Base-by-base conservation (phyloP, 2,113 vertebrate species). In the Cnemophilus loriae region DNA sequence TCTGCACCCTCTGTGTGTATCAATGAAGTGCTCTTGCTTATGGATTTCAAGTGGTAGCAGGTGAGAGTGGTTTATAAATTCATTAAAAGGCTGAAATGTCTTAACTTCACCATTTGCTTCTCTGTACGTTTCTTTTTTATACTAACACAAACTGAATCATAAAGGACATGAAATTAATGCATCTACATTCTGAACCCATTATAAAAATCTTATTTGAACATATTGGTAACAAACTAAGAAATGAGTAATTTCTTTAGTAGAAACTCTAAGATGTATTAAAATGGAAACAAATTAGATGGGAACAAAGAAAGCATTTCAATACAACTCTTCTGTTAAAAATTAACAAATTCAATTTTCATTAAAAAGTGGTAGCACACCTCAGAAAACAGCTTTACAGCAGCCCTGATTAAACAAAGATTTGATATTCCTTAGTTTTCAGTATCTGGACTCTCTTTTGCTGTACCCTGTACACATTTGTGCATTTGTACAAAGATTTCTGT, bases 41-140 rank as follows among this genome's bases (percentile, higher is more conserved):
- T 4, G 22, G 57, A 79, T 91, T 94, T 91, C 53, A 52, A 93
- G 92, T 87, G 92, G 92, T 76, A 85, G 85, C 95, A 96, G 87
- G 74, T 93, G 87, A 93, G 56, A 37, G 44, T 60, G 61, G 49
- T 68, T 90, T 85, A 91, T 79, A 82, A 95, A 94, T 84, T 90
- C 41, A 85, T 95, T 87, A 91, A 63, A 94, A 85, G 32, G 46
- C 82, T 87, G 67, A 79, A 78, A 91, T 79, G 70, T 73, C 74
- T 87, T 89, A 91, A 82, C 60, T 89, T 82, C 57, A 71, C 57
- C 68, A 93, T 93, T 90, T 93, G 82, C 70, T 91, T 87, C 90
- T 87, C 82, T 56, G 50, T 47, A 16, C 2, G 11, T 27, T 82
- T 77, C 46, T 82, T 91, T 82, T 95, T 87, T 63, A 61, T 93